Evolutionary conservation across 2,888 invertebrate species (phyloP).

Genomic region (Achlya flavicornis): DNA sequence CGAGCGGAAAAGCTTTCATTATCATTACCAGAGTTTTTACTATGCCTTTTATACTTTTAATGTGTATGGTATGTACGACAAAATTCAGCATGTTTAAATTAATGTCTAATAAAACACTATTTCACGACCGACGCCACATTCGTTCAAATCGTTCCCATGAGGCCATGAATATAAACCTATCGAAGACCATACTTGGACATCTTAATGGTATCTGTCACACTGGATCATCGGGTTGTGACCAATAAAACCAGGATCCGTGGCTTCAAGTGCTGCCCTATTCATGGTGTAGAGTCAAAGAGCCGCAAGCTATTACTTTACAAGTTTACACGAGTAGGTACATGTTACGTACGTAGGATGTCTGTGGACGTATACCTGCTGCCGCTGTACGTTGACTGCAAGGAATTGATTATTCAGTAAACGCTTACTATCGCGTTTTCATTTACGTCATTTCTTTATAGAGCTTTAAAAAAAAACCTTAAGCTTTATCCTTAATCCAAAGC

Average conservation of each 20-base stretch:
- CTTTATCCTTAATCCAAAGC: no score
- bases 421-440: no score
- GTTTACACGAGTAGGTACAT: no score
- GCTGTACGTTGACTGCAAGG: no score
- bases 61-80: constrained; percentile 55
- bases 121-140: neutral
- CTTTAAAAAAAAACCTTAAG: no score
- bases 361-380: no score
- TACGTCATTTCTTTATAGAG: no score
- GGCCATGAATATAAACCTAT: constrained; percentile 1
- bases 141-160: neutral
- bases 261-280: neutral
- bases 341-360: no score
- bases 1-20: constrained; percentile 58
- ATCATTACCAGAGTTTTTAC: constrained; percentile 52
- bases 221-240: constrained; percentile 1
- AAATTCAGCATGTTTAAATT: neutral
- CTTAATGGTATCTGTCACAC: neutral
- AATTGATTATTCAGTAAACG: no score
- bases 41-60: constrained; percentile 60
- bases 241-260: constrained; percentile 2
- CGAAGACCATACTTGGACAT: neutral
- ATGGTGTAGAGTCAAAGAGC: neutral
- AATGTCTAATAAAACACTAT: neutral
- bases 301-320: neutral